Percentiles rank a stretch among this genome's conserved stretches.
These are phyloP conservation scores for Steatocranus sp. DNA, from an alignment of 2,797 vertebrate genomes.

Conservation along the genomic window DNA sequence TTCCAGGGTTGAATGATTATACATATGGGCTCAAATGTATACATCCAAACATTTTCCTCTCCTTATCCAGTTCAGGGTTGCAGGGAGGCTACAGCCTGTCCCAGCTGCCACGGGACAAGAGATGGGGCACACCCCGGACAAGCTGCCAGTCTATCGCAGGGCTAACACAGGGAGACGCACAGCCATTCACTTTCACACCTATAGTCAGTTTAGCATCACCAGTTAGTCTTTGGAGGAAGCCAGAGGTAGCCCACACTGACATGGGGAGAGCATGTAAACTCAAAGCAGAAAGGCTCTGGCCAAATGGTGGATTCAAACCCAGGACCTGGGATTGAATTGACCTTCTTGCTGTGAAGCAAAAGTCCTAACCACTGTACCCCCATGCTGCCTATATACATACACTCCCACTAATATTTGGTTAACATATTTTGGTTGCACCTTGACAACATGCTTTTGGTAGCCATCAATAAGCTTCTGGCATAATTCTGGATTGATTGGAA, in stretches of 20 bases:
- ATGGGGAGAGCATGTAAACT: neutral
- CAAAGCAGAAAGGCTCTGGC: neutral
- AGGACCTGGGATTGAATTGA: neutral
- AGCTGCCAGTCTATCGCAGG: neutral
- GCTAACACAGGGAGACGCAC: neutral
- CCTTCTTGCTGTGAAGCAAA: neutral
- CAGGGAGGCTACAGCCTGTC: neutral
- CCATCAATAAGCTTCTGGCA: neutral
- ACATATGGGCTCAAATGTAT: neutral
- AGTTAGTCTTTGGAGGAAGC: neutral
- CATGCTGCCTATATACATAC: neutral
- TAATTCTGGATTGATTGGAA: neutral
- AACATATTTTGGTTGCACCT: neutral
- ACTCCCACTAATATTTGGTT: neutral
- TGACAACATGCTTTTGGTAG: neutral
- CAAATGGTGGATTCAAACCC: neutral
- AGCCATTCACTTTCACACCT: neutral
- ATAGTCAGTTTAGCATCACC: accelerated
- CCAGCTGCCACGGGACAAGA: neutral
- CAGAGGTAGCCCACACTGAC: neutral
- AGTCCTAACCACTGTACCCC: neutral
- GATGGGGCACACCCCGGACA: neutral
- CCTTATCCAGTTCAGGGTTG: neutral
- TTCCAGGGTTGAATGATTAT: neutral
- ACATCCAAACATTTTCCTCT: neutral